phyloP scores from a whole-genome alignment of 1,140 invertebrate species.

The Papilio machaon region DNA sequence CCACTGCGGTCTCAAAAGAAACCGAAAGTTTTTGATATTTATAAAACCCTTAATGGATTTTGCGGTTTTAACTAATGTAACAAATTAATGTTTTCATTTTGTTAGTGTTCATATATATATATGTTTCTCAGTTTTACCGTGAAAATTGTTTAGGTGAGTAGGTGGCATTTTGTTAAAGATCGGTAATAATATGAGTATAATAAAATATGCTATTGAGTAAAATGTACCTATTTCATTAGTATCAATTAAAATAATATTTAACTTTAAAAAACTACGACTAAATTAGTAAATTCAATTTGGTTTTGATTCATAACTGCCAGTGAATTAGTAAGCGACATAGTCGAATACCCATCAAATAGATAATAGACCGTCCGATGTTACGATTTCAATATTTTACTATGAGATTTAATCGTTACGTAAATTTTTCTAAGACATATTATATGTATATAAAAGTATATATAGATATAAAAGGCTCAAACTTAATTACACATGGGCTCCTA shows the following conservation, averaged over 20 bases:
- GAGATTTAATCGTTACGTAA: conserved; percentile 4
- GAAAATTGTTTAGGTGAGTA: not conserved
- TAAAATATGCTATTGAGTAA: too few species aligned
- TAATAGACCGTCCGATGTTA: not conserved
- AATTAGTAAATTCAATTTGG: too few species aligned
- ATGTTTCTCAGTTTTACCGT: not conserved
- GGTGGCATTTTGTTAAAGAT: not conserved
- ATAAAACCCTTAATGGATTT: conserved; percentile 36
- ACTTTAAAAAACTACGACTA: too few species aligned
- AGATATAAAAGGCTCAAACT: conserved; percentile 52
- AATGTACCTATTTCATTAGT: too few species aligned
- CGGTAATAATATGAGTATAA: not conserved
- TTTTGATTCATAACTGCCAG: too few species aligned
- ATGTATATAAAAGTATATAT: conserved; percentile 2
- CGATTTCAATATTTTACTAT: not conserved
- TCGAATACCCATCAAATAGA: too few species aligned
- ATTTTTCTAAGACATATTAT: conserved; percentile 47
- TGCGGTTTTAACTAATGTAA: conserved; percentile 26
- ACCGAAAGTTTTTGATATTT: conserved; percentile 33
- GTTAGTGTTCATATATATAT: not conserved
- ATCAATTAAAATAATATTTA: too few species aligned
- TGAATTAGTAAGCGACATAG: too few species aligned
- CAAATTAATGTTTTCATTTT: conserved; percentile 3
- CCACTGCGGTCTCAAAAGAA: conserved; percentile 29
- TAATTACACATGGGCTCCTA: conserved; percentile 67